Base-by-base conservation (phyloP, 2,797 vertebrate species). In the Lepilemur ruficaudatus region DNA sequence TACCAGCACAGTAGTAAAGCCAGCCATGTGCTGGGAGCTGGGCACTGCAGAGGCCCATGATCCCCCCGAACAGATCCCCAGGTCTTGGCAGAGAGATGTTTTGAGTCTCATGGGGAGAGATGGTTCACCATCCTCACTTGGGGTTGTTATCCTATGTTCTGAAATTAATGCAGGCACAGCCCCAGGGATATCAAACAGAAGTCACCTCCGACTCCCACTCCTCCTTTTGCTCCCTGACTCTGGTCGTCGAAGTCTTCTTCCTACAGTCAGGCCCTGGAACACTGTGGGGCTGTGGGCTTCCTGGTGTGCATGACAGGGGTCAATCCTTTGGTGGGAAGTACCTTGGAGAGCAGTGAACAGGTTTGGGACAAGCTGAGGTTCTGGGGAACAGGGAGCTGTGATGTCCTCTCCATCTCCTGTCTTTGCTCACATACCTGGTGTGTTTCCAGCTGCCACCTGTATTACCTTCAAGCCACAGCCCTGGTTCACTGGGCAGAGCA, bases 261-360 rank as follows among this genome's bases (percentile, higher is more conserved):
- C 83, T 46, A 6, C 20, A 46, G 11, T 4, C 76, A 99, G 99
- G 98, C 99, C n/a, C 81, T 99, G 85, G 98, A 99, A 61, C 98
- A 97, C 92, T 99, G 98, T 50, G 99, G 99, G 0, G 99, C 98
- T 22, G 98, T 99, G 3, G 99, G 99, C 92, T 99, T 99, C 86
- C 98, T 99, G 86, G 99, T 99, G 63, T 99, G 99, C 35, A 99
- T 99, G 0, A 99, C 99, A 43, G 99, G 98, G 0, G 99, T 99
- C 78, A 99, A 99, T 96, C 99, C 99, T 3, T 99, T 98, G 91
- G 98, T 99, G 75, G 99, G 99, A 90, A 99, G 98, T 95, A 99
- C 98, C 7, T 81, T 99, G 96, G 98, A 99, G 15, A 99, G 98
- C 94, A 99, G 98, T 7, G 99, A 99, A 83, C 98, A 98, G 0